phyloP scores from a whole-genome alignment of 2,888 invertebrate genomes.

The Orchestes rusci region DNA sequence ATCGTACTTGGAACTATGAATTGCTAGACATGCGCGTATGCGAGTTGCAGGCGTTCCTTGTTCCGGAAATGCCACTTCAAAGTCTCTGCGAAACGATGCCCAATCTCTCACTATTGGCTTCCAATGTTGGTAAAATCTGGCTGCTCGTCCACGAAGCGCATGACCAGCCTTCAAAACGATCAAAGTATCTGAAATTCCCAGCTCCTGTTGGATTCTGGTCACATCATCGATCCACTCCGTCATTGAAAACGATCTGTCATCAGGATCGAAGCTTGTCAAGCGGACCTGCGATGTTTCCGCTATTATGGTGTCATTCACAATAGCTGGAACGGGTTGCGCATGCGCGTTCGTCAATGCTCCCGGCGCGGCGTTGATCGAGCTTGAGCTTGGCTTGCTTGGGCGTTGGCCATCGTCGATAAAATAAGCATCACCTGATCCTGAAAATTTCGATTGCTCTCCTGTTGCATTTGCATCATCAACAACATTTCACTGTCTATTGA shows the following conservation, averaged over 20 bases:
- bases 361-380: constrained; percentile 2
- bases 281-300: constrained; percentile 11
- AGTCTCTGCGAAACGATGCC: constrained; percentile 17
- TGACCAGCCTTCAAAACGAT: constrained; percentile 15
- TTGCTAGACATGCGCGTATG: constrained; percentile 2
- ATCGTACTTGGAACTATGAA: not conserved
- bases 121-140: constrained; percentile 20
- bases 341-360: too few species aligned
- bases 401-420: constrained; percentile 13
- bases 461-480: constrained; percentile 8
- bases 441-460: constrained; percentile 13
- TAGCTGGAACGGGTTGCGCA: constrained; percentile 1
- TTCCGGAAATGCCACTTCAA: too few species aligned
- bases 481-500: too few species aligned
- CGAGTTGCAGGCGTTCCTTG: constrained; percentile 11
- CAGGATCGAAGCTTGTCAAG: constrained; percentile 15
- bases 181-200: constrained; percentile 15
- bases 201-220: constrained; percentile 16
- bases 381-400: constrained; percentile 1
- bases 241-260: constrained; percentile 19
- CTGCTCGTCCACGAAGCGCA: constrained; percentile 17
- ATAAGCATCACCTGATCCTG: constrained; percentile 16
- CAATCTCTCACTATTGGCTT: constrained; percentile 17
- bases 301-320: constrained; percentile 2
- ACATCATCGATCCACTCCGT: constrained; percentile 20